Percentiles rank a stretch among this genome's conserved stretches.
Evolutionary conservation across 2,888 invertebrate species (phyloP).

Genomic region (Nymphalis c-album): DNA sequence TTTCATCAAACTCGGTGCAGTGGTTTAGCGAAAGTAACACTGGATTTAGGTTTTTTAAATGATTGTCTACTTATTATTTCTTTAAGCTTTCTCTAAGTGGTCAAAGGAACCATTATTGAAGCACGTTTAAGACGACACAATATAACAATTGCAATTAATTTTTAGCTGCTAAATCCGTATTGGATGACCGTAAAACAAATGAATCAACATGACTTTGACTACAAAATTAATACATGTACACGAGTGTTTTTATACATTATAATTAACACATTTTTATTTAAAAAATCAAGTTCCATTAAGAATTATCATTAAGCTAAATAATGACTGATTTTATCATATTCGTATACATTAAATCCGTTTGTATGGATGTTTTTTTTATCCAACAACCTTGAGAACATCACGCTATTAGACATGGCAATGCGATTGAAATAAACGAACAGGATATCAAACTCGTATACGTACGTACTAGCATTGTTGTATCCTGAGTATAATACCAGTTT

Average conservation of each 20-base stretch:
- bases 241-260: not conserved
- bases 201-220: not conserved
- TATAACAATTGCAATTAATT: no score
- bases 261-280: not conserved
- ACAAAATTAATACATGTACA: not conserved
- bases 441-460: constrained; percentile 36
- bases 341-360: constrained; percentile 58
- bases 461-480: constrained; percentile 26
- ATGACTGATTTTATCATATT: constrained; percentile 1
- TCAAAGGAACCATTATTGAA: no score
- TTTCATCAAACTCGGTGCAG: no score
- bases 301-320: not conserved
- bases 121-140: no score
- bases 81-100: no score
- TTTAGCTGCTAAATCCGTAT: no score
- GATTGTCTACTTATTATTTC: no score
- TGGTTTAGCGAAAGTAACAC: no score
- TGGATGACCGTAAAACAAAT: not conserved
- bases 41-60: no score
- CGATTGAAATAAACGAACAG: constrained; percentile 40
- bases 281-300: not conserved
- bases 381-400: constrained; percentile 59
- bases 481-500: constrained; percentile 22
- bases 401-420: constrained; percentile 67
- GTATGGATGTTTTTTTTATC: constrained; percentile 42